Evolutionary conservation across 2,797 vertebrate species (phyloP).

Genomic region (Centropyge bicolor): DNA sequence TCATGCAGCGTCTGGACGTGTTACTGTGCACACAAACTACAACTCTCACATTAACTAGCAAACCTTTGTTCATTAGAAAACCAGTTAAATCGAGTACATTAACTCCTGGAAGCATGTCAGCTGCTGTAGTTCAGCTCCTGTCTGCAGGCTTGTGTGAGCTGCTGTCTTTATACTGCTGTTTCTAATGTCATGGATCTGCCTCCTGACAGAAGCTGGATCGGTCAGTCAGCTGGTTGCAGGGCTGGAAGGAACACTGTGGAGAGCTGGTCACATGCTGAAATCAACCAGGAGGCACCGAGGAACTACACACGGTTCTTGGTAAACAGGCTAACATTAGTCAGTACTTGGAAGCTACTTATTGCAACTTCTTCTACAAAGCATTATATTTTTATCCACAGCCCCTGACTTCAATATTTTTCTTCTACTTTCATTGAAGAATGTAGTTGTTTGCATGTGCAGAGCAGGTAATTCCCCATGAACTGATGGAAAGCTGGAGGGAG

Average conservation of each 20-base stretch:
- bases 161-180: not conserved
- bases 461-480: not conserved
- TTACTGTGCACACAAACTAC: not conserved
- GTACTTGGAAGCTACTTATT: not conserved
- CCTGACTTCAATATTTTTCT: not conserved
- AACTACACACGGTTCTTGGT: not conserved
- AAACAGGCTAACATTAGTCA: not conserved
- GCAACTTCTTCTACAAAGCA: not conserved
- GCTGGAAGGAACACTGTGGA: not conserved
- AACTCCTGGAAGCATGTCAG: not conserved
- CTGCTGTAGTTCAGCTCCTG: not conserved
- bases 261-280: not conserved
- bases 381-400: no score
- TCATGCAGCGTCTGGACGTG: not conserved
- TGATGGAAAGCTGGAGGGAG: not conserved
- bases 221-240: not conserved
- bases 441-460: not conserved
- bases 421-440: not conserved
- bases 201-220: not conserved
- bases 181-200: not conserved
- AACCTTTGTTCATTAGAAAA: not conserved
- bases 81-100: constrained; percentile 4
- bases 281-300: not conserved
- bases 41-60: no score
- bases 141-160: not conserved